A percentile compares a stretch with the other conserved stretches of the same genome.
These are phyloP conservation scores for Brachyistius frenatus DNA, from an alignment of 2,113 vertebrate genomes.

Conservation along the genomic window DNA sequence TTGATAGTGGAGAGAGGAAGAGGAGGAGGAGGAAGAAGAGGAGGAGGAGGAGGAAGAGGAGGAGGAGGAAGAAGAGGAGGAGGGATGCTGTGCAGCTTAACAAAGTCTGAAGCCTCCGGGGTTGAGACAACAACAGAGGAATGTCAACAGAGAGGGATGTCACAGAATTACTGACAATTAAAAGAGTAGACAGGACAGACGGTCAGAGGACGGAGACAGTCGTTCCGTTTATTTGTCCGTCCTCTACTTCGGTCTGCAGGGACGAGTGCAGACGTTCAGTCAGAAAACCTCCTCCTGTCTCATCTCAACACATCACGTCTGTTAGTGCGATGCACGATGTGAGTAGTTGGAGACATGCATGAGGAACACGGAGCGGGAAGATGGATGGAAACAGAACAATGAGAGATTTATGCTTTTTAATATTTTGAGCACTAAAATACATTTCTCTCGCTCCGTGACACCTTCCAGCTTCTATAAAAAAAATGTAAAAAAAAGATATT, in stretches of 20 bases:
- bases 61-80: conserved; percentile 1
- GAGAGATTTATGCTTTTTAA: no score
- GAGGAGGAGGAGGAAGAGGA: no score
- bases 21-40: conserved; percentile 1
- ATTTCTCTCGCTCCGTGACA: no score
- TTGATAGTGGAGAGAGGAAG: conserved; percentile 48
- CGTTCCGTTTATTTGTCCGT: conserved; percentile 1
- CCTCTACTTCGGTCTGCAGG: neutral
- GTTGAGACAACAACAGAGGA: conserved; percentile 33
- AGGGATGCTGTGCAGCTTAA: conserved; percentile 46
- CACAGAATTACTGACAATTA: conserved; percentile 28
- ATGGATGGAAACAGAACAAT: no score
- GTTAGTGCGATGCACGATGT: neutral
- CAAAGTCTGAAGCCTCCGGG: conserved; percentile 47
- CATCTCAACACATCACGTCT: neutral
- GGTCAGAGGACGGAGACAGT: conserved; percentile 6
- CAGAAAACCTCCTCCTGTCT: neutral
- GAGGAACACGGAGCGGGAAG: no score
- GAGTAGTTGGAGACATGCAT: no score
- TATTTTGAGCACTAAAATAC: no score
- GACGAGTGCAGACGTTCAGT: no score
- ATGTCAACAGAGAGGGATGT: conserved; percentile 47
- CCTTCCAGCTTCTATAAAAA: no score
- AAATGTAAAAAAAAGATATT: no score
- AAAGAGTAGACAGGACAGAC: neutral